Evolutionary conservation across 2,797 vertebrate species (phyloP).

Genomic region (Rhabdomys pumilio): DNA sequence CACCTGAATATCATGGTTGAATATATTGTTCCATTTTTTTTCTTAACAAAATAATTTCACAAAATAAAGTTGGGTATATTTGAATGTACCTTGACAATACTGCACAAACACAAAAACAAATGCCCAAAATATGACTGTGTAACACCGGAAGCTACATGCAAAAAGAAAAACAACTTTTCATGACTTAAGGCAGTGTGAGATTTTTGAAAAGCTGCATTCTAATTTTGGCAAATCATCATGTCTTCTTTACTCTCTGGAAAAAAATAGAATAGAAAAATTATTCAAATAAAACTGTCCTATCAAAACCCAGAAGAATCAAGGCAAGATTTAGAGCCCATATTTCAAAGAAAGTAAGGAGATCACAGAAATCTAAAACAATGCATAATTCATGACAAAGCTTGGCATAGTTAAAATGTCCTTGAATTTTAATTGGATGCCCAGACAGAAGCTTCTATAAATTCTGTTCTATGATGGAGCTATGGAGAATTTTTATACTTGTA

Average conservation of each 20-base stretch:
- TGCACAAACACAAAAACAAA: neutral
- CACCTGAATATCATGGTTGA: neutral
- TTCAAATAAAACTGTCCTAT: conserved; percentile 79
- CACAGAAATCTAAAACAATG: conserved; percentile 85
- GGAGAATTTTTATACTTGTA: conserved; percentile 82
- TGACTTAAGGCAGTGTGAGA: conserved; percentile 50
- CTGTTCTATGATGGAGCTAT: conserved; percentile 74
- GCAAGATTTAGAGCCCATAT: conserved; percentile 81
- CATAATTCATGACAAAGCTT: conserved; percentile 88
- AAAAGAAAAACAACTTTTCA: conserved; percentile 60
- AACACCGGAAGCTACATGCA: neutral
- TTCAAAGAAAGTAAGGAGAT: conserved; percentile 86
- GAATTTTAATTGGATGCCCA: conserved; percentile 87
- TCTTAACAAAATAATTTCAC: neutral
- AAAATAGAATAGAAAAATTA: conserved; percentile 74
- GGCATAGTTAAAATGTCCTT: conserved; percentile 84
- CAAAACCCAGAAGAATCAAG: conserved; percentile 80
- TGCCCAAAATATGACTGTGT: conserved; percentile 8
- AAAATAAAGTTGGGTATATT: conserved; percentile 53
- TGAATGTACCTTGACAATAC: neutral
- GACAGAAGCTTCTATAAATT: conserved; percentile 83
- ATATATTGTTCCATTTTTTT: neutral
- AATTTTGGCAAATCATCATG: conserved; percentile 67
- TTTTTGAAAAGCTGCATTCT: conserved; percentile 60
- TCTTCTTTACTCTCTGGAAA: conserved; percentile 25